Evolutionary conservation across 2,888 invertebrate species (phyloP).

Genomic region (Drosophila vallismaia): DNA sequence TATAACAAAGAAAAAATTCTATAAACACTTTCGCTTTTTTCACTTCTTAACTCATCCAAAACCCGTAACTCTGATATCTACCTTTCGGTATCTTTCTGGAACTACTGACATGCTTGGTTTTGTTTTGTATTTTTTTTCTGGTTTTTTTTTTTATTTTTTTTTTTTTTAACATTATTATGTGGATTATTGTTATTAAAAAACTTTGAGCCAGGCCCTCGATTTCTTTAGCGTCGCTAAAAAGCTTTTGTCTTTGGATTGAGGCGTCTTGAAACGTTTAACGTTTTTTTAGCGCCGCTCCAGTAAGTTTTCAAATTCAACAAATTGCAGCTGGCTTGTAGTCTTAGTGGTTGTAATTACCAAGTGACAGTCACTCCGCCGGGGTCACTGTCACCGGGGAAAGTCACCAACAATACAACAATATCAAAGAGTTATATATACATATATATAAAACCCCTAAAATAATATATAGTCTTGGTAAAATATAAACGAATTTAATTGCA

Average conservation of each 20-base stretch:
- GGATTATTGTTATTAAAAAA: conserved; percentile 58
- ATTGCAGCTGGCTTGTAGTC: conserved; percentile 26
- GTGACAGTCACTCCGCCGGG: conserved; percentile 47
- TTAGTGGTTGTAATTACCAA: conserved; percentile 36
- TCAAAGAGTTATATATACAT: not conserved
- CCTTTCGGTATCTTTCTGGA: conserved; percentile 6
- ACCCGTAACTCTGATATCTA: conserved; percentile 17
- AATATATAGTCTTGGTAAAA: conserved; percentile 16
- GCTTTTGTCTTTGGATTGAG: conserved; percentile 10
- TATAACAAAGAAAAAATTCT: too few species aligned
- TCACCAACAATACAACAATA: conserved; percentile 15
- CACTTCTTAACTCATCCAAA: conserved; percentile 23
- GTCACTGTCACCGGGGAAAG: conserved; percentile 29
- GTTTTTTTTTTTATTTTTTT: conserved; percentile 36
- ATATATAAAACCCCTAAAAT: not conserved
- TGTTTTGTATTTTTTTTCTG: conserved; percentile 7
- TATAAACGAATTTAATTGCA: conserved; percentile 50
- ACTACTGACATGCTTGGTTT: conserved; percentile 42
- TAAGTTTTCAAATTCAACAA: conserved; percentile 44
- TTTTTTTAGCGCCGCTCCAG: conserved; percentile 70
- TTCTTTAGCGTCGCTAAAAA: not conserved
- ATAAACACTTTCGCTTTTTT: conserved; percentile 26
- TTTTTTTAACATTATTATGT: conserved; percentile 31
- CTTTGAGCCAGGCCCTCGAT: conserved; percentile 19
- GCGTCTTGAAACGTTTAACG: conserved; percentile 52